These are phyloP conservation scores for Pomacea maculata DNA, from an alignment of 1,140 invertebrate species.

Conservation along the genomic window DNA sequence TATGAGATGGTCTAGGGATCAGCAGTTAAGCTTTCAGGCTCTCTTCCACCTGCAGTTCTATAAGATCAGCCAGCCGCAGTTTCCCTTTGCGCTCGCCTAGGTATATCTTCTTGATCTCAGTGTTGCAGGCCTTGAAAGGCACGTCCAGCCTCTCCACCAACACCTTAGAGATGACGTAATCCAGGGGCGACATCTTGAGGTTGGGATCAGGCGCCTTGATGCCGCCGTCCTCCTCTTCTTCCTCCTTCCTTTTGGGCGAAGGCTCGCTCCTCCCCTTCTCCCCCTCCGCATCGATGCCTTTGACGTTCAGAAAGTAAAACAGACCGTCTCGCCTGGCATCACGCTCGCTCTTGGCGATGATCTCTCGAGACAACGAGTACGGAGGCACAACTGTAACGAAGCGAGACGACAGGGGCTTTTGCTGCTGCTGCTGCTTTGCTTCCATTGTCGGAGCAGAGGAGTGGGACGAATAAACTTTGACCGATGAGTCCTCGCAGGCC, in stretches of 20 bases:
- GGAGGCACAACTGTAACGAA: not conserved
- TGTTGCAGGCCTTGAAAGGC: constrained; percentile 29
- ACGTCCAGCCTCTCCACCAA: constrained; percentile 25
- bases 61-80: constrained; percentile 26
- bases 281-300: not conserved
- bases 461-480: no score
- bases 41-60: constrained; percentile 31
- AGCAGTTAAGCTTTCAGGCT: constrained; percentile 29
- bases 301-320: not conserved
- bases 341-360: not conserved
- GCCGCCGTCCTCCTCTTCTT: not conserved
- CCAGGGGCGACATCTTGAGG: constrained; percentile 26
- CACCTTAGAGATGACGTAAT: constrained; percentile 30
- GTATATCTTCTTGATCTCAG: constrained; percentile 26
- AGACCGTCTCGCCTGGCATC: not conserved
- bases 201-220: constrained; percentile 16
- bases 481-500: no score
- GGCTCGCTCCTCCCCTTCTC: not conserved
- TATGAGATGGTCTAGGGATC: not conserved
- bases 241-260: not conserved
- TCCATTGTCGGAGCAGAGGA: no score
- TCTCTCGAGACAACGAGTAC: not conserved
- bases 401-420: not conserved
- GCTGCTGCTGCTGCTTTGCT: no score
- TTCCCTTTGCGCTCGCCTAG: constrained; percentile 19